Base-by-base conservation (phyloP, 2,797 vertebrate species). In the Amphiprion clarkii region DNA sequence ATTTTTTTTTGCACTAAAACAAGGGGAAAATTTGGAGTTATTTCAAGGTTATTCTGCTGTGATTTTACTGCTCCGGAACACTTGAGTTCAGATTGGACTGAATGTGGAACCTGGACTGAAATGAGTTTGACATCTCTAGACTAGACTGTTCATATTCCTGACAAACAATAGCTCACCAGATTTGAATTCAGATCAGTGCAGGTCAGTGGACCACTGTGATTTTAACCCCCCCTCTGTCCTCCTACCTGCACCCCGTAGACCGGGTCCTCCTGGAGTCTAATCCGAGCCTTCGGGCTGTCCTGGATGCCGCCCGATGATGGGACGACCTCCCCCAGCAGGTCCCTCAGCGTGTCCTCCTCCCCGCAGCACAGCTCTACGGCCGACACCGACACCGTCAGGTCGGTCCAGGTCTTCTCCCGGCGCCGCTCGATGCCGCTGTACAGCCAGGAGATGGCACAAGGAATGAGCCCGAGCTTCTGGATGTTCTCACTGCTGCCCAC, bases 381-480 rank as follows among this genome's bases (percentile, higher is more conserved):
- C 2, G 98, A 99, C 83, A 99, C 96, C 0, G 98, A 97, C 25
- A 99, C 98, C 0, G 95, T 96, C 91, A 99, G 96, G 17, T 97
- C 96, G 0, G 98, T 96, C 87, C 98, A 98, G 0, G 98, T 98
- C 95, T 97, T 97, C 82, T 98, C 98, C 75, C 96, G 96, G 70
- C 97, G 95, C 76, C 97, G 97, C 13, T 98, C 97, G 42, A 99
- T 97, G 79, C 98, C 94, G 58, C 96, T 97, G 94, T 98, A 99
- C 86, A 99, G 96, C 98, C 98, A 99, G 44, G 98, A 98, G 90
- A 99, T 97, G 86, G 98, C 97, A 79, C 96, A 98, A 40, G 98
- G 98, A 76, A 99, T 97, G 87, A 99, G 88, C 5, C 98, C 98
- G 0, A 99, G 95, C 75, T 93, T 98, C 92, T 97, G 95, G 90